Percentiles rank a stretch among this genome's conserved stretches.
These are phyloP conservation scores for Adela reaumurella DNA, from an alignment of 2,888 invertebrate species.

Conservation along the genomic window DNA sequence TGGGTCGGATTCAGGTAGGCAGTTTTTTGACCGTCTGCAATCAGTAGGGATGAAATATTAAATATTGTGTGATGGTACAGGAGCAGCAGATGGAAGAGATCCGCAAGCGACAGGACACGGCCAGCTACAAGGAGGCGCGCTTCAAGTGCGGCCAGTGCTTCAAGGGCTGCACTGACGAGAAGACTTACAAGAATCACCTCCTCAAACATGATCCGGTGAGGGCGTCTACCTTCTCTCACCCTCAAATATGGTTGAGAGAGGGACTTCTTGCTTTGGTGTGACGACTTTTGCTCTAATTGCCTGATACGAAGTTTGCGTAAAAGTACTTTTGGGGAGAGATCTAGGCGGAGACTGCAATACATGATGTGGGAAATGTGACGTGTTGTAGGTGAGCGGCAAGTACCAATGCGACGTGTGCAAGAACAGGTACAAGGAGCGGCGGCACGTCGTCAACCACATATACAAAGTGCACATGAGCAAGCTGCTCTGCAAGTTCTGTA, in stretches of 20 bases:
- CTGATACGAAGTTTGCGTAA: no score
- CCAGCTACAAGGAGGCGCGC: neutral
- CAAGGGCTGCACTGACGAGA: neutral
- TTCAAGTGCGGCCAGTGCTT: neutral
- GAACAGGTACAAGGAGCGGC: neutral
- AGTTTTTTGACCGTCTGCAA: no score
- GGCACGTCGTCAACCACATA: neutral
- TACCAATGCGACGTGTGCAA: neutral
- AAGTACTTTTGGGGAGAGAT: no score
- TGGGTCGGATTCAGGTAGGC: no score
- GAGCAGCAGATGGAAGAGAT: neutral
- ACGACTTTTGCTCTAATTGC: no score
- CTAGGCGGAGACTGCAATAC: no score
- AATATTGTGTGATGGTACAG: no score
- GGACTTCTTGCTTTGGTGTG: no score
- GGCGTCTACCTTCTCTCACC: no score
- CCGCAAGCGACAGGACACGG: neutral
- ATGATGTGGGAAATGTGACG: neutral
- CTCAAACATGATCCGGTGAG: neutral
- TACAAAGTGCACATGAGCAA: neutral
- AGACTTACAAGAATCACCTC: neutral
- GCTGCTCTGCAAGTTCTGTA: neutral
- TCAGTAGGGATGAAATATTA: no score
- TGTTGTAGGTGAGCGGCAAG: neutral
- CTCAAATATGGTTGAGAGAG: no score